Evolutionary conservation across 2,797 vertebrate genomes (phyloP), one percentile per base, ranked within the genome.

Genomic region (Setipinna tenuifilis): DNA sequence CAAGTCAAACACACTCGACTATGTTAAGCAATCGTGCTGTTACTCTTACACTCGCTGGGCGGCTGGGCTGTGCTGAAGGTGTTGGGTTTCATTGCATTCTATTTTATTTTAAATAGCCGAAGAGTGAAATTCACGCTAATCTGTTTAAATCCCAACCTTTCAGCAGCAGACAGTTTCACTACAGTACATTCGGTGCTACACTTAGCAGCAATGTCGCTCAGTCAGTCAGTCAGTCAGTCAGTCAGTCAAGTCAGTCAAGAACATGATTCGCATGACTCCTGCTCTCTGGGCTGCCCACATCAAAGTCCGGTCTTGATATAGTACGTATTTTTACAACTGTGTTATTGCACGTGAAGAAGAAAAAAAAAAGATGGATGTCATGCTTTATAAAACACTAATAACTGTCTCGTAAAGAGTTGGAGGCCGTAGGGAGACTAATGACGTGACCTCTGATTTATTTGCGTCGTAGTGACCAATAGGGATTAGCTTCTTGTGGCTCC

Each of bases 301-400:
- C 2, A 19, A 17, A 59, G 57, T n/a, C 21, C 58, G 6, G 6
- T 71, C 68, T 71, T 35, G 31, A 71, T 35, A 71, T 17, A 35
- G 68, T n/a, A 35, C 28, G 31, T 35, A 71, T 71, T 71, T 71
- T 71, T 71, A 35, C 28, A 35, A 17, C 28, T 25, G 12, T 71
- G 28, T 71, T 71, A 71, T 35, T 35, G 23, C 23, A 28, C 23
- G 25, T 68, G 61, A 62, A 62, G 23, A 6, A 31, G n/a, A n/a
- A n/a, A n/a, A n/a, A n/a, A n/a, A n/a, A n/a, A n/a, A n/a, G n/a
- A 35, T 35, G 25, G 31, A 71, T 17, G 28, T 25, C 68, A 71
- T 35, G 68, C 68, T 71, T 71, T 71, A 35, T 71, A 71, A 71
- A 71, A 35, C 28, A 31, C 14, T 71, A 35, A 71, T 71, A 71